A percentile compares a stretch with the other conserved stretches of the same genome.
Conservation (phyloP, 2,888 invertebrate genomes). For the Amphipyra berbera region DNA sequence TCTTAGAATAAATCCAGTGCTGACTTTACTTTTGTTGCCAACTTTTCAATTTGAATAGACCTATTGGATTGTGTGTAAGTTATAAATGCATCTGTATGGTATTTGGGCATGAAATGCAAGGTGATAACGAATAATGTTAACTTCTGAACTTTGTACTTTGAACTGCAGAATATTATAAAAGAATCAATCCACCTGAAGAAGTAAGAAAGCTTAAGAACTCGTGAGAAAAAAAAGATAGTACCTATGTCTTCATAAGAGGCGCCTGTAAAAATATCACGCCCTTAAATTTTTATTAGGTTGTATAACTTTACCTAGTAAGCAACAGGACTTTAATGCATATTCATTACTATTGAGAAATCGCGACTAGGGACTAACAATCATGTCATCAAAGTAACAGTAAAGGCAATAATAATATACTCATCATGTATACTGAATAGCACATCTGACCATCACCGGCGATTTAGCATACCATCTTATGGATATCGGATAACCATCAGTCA, state of each 20-base stretch:
- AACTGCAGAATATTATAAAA: too few species aligned
- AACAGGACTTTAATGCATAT: slow-evolving; percentile 12
- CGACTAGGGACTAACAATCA: slow-evolving; percentile 34
- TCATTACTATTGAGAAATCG: slow-evolving; percentile 25
- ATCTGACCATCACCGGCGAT: slow-evolving; percentile 59
- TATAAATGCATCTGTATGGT: slow-evolving; percentile 12
- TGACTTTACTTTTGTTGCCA: slow-evolving; percentile 56
- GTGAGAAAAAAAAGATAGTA: background rate
- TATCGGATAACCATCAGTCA: slow-evolving; percentile 69
- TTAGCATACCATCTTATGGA: slow-evolving; percentile 64
- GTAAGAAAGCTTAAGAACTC: too few species aligned
- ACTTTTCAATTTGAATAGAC: slow-evolving; percentile 45
- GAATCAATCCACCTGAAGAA: too few species aligned
- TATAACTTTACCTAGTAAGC: too few species aligned
- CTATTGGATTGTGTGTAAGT: background rate
- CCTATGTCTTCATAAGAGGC: background rate
- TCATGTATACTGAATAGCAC: slow-evolving; percentile 60
- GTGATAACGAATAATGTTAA: background rate
- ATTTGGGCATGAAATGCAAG: slow-evolving; percentile 3
- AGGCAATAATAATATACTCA: slow-evolving; percentile 46
- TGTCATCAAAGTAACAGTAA: slow-evolving; percentile 41
- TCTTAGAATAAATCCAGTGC: slow-evolving; percentile 63
- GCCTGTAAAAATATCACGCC: too few species aligned
- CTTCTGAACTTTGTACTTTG: too few species aligned
- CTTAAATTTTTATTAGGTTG: background rate